Evolutionary conservation across 2,888 invertebrate species (phyloP), one percentile per base, ranked within the genome.

Genomic region (Calameuta pallipes): DNA sequence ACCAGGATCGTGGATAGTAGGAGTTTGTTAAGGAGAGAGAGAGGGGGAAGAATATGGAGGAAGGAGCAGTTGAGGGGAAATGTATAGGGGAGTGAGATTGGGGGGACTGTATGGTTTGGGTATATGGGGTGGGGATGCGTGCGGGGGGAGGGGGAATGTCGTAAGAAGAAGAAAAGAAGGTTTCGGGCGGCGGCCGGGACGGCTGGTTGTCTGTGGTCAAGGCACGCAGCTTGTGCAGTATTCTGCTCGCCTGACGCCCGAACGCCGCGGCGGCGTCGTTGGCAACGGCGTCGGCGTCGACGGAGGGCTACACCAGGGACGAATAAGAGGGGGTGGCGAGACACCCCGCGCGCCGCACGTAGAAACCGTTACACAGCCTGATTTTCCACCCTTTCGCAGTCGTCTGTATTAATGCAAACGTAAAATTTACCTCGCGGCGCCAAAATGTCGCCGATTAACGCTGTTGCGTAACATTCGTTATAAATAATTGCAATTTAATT

Each of bases 181-280:
- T 87, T 89, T 89, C 87, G 90, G 89, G 90, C 90, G 90, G 89
- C 88, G 88, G 90, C 89, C 84, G 82, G 87, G 86, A 84, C 84
- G 84, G 83, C 85, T 86, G 87, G 88, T 90, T 90, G 90, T 88
- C 90, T 87, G 89, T 90, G 90, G 90, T 90, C 90, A 90, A 90
- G 90, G 87, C 87, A 87, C 87, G 86, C 88, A 87, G 87, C 85
- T 85, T 83, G 86, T 87, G 87, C 87, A 87, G 85, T 85, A 85
- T 81, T 81, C 84, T 81, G 82, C 79, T 80, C 82, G 82, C 84
- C 83, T 76, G 75, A 74, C 74, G 74, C 71, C 30, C 71, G 33
- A 30, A 31, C 71, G 71, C 33, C 33, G 71, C 71, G 71, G 34
- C 71, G 30, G n/a, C 71, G 33, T 34, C 71, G 33, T 15, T 31